Conservation (phyloP, 1,140 invertebrate genomes). For the Caenorhabditis briggsae region DNA sequence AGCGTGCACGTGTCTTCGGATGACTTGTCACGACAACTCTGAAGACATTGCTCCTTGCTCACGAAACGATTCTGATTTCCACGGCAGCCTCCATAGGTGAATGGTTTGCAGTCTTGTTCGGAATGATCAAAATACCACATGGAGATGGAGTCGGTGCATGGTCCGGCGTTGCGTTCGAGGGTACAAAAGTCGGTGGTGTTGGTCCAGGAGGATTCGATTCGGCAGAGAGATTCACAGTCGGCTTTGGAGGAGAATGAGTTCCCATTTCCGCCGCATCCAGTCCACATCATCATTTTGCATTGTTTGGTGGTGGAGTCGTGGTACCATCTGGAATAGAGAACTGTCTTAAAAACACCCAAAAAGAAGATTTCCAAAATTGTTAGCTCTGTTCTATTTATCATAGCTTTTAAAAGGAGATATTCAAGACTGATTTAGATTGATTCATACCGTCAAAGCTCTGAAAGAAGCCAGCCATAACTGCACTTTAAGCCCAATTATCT, state of each 20-base stretch:
- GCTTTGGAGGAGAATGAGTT: conserved; percentile 71
- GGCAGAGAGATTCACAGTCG: conserved; percentile 74
- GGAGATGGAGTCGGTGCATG: conserved; percentile 73
- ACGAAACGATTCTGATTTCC: conserved; percentile 88
- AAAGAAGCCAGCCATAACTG: no score
- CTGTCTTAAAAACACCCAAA: no score
- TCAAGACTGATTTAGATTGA: no score
- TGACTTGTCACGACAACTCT: conserved; percentile 66
- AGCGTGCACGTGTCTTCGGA: conserved; percentile 82
- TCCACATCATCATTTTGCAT: conserved; percentile 75
- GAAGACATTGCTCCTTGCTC: conserved; percentile 82
- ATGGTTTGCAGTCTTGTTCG: conserved; percentile 81
- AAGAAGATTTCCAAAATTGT: no score
- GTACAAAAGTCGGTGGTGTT: conserved; percentile 51
- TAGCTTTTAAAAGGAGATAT: no score
- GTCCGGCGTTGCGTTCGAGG: conserved; percentile 71
- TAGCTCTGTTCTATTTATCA: no score
- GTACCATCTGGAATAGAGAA: conserved; percentile 66
- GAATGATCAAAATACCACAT: conserved; percentile 81
- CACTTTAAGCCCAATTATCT: no score
- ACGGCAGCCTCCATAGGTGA: conserved; percentile 87
- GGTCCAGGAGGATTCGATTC: conserved; percentile 47
- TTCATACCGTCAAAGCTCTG: no score
- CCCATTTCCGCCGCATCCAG: conserved; percentile 76
- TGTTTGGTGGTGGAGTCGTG: conserved; percentile 67